Evolutionary conservation across 2,113 vertebrate genomes (phyloP), one percentile per base, ranked within the genome.

Genomic region (Petaurus breviceps): DNA sequence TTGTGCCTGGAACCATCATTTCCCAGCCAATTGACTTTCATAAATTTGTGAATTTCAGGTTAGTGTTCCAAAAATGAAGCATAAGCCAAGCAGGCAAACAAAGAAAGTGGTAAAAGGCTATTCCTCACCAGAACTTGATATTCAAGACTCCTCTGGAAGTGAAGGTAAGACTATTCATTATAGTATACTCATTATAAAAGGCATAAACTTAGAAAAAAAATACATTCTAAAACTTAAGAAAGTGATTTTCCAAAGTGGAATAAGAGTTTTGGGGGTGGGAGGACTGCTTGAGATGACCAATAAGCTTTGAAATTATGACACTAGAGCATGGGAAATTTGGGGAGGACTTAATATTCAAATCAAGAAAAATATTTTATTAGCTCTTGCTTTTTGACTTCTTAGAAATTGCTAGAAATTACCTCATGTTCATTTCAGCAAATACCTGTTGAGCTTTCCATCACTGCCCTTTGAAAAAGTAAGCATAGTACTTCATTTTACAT

Each of bases 101-200:
- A 99, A 99, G 96, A 99, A 99, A 98, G 99, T 99, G 50, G 99
- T 99, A 97, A 99, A 99, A 90, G 99, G 99, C 91, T 99, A 99
- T 97, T 99, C 99, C 2, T 99, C 99, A 7, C 99, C 99, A 0
- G 99, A 99, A 97, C 99, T 99, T 6, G 99, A 99, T 98, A 99
- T 98, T 89, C 99, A 99, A 89, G 99, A 99, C 97, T 99, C 99
- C 0, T 99, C 99, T 90, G 99, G 99, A 96, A 99, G 99, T 93
- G 99, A 99, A 98, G 99, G 99, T 99, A 98, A 96, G 98, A 95
- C 26, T 95, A 57, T 25, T 92, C 57, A 93, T 11, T 92, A 8
- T 19, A 90, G 16, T 50, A 23, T 94, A 2, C 51, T 95, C 51
- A 90, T 37, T 52, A 23, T 90, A n/a, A 55, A 26, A 43, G 9